These are phyloP conservation scores for Bombus cullumanus DNA, from an alignment of 1,140 invertebrate genomes.

Conservation along the genomic window DNA sequence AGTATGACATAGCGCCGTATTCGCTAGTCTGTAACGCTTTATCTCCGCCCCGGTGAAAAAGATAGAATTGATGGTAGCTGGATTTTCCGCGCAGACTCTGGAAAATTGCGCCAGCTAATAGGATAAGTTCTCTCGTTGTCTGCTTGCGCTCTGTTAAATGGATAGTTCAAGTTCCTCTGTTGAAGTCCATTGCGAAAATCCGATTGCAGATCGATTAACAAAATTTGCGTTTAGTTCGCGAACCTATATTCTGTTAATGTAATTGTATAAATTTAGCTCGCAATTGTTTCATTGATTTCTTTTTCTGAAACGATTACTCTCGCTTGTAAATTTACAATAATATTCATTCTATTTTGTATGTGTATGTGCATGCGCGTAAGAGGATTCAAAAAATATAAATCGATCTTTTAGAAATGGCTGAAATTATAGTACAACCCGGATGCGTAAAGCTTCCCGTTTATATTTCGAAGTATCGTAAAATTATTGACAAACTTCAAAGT, in stretches of 20 bases:
- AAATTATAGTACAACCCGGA: too few relatives aligned
- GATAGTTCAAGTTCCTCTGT: background rate
- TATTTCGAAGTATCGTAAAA: background rate
- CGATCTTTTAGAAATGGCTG: too few relatives aligned
- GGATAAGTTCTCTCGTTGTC: conserved; percentile 11
- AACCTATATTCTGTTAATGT: background rate
- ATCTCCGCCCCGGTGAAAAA: background rate
- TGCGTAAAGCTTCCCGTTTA: background rate
- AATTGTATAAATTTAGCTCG: background rate
- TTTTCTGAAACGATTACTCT: too few relatives aligned
- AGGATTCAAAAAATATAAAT: too few relatives aligned
- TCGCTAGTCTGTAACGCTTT: background rate
- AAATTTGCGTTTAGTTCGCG: background rate
- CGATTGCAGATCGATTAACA: background rate
- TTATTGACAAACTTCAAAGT: background rate
- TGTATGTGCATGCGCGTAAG: too few relatives aligned
- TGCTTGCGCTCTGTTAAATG: background rate
- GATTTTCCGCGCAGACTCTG: background rate
- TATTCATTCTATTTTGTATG: too few relatives aligned
- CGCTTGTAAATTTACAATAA: too few relatives aligned
- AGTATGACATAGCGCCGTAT: background rate
- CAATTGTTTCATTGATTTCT: too few relatives aligned
- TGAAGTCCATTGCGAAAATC: background rate
- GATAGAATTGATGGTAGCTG: background rate
- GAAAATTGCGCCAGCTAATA: conserved; percentile 21